Evolutionary conservation across 2,888 invertebrate species (phyloP).

Genomic region (Zaprionus lineosus): DNA sequence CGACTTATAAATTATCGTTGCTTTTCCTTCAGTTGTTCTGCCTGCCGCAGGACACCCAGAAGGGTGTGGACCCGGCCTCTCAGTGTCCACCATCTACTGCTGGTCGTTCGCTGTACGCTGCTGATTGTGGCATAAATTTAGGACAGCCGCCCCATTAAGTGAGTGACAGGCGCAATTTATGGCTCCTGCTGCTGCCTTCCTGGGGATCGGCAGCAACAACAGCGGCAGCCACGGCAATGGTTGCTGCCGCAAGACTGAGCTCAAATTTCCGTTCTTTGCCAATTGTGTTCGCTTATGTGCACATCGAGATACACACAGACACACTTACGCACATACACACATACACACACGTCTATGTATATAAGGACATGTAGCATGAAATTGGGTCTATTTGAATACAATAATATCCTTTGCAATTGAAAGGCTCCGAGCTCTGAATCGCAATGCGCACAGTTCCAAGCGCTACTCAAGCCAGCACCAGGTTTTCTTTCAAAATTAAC

Average conservation of each 20-base stretch:
- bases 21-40: constrained; percentile 64
- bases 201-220: constrained; percentile 19
- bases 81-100: constrained; percentile 6
- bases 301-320: constrained; percentile 31
- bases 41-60: constrained; percentile 65
- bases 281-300: constrained; percentile 50
- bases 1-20: constrained; percentile 76
- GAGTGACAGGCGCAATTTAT: constrained; percentile 81
- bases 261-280: constrained; percentile 67
- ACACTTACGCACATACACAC: background rate
- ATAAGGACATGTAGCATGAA: constrained; percentile 1
- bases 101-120: constrained; percentile 38
- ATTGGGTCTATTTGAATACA: too few species aligned
- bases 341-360: background rate
- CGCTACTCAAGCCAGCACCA: too few species aligned
- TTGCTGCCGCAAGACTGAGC: constrained; percentile 58
- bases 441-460: too few species aligned
- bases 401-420: too few species aligned
- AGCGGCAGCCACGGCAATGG: constrained; percentile 29
- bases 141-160: constrained; percentile 79
- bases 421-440: too few species aligned
- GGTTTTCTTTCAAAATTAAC: too few species aligned
- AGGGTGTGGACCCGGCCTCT: constrained; percentile 48
- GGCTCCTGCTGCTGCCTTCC: constrained; percentile 57
- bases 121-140: constrained; percentile 80